A percentile compares a stretch with the other conserved stretches of the same genome.
These are phyloP conservation scores for Pachyseris speciosa DNA, from an alignment of 64 coral and sea anemone species.

Conservation along the genomic window DNA sequence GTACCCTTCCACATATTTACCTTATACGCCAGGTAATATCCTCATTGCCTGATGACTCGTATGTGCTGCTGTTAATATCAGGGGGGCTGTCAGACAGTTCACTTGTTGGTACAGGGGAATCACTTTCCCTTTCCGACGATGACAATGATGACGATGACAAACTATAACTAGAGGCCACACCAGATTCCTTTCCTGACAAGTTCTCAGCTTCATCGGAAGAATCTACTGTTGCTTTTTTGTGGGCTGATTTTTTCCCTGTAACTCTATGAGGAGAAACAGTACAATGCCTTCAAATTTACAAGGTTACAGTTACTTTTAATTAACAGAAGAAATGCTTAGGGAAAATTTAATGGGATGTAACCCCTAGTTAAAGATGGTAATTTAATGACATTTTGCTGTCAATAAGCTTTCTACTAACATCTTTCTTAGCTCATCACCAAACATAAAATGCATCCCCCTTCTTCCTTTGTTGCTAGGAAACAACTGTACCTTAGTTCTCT, in stretches of 20 bases:
- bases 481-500: background rate
- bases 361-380: no score
- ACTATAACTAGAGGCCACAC: background rate
- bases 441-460: no score
- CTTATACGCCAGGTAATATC: slow-evolving; percentile 7
- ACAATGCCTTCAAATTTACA: background rate
- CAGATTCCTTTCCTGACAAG: slow-evolving; percentile 16
- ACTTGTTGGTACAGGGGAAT: slow-evolving; percentile 27
- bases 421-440: no score
- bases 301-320: no score
- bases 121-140: background rate
- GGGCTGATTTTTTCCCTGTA: background rate
- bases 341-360: no score
- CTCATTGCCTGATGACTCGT: slow-evolving; percentile 17
- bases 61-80: background rate
- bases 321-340: no score
- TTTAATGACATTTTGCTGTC: no score
- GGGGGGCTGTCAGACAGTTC: slow-evolving; percentile 25
- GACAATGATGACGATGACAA: background rate
- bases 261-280: background rate
- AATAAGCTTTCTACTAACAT: no score
- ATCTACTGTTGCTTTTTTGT: background rate
- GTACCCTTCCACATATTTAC: background rate
- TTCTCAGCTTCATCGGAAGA: background rate
- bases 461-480: background rate